Evolutionary conservation across 2,797 vertebrate species (phyloP).

Genomic region (Gymnodraco acuticeps): DNA sequence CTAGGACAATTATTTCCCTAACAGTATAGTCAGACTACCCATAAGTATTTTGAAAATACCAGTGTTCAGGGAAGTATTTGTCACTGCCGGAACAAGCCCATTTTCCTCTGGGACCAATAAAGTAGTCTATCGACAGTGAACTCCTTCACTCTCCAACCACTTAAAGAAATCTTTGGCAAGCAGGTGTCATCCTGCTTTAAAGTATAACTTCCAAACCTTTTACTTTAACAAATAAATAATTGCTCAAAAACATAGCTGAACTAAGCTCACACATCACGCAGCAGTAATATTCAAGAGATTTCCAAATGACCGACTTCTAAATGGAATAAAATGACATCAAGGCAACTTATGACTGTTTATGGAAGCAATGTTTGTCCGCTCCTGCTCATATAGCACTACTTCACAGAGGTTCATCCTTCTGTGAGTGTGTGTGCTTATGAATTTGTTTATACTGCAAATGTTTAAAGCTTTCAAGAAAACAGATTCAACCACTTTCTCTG

Average conservation of each 20-base stretch:
- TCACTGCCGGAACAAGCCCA: background rate
- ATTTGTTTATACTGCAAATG: constrained; percentile 31
- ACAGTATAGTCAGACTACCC: too few species aligned
- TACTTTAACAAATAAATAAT: constrained; percentile 19
- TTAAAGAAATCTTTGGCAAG: background rate
- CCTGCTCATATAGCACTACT: constrained; percentile 31
- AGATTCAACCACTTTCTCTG: constrained; percentile 21
- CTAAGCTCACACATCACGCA: constrained; percentile 6
- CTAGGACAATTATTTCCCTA: too few species aligned
- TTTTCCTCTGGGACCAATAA: constrained; percentile 11
- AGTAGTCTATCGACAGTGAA: background rate
- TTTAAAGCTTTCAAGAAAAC: constrained; percentile 52
- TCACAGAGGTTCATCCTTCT: constrained; percentile 57
- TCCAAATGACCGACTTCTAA: constrained; percentile 37
- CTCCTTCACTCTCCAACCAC: constrained; percentile 7
- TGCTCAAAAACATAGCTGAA: constrained; percentile 18
- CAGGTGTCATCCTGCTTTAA: background rate
- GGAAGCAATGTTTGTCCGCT: constrained; percentile 35
- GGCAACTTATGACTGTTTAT: background rate
- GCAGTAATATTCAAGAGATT: constrained; percentile 34
- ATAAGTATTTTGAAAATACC: background rate
- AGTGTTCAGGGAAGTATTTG: background rate
- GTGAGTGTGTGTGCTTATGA: constrained; percentile 5
- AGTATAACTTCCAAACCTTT: background rate
- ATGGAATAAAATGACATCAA: constrained; percentile 40